phyloP scores from a whole-genome alignment of 1,140 invertebrate genomes.

The Caenorhabditis elegans region DNA sequence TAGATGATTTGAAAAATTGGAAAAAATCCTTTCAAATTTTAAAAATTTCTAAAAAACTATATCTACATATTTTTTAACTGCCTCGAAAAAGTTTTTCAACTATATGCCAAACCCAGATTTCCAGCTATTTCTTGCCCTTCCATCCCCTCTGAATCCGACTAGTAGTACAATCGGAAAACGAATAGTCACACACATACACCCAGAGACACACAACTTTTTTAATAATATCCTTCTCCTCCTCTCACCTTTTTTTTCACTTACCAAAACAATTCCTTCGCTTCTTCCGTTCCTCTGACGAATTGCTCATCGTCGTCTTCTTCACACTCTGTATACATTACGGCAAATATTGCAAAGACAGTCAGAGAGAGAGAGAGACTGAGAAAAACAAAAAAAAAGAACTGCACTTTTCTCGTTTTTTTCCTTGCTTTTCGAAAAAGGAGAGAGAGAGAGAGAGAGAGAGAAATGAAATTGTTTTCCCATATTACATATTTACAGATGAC shows the following conservation, averaged over 20 bases:
- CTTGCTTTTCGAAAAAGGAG: neutral
- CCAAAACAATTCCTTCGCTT: neutral
- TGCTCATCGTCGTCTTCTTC: neutral
- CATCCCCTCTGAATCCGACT: too few species aligned
- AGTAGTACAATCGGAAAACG: neutral
- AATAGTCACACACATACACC: neutral
- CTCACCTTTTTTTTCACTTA: neutral
- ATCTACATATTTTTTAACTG: too few species aligned
- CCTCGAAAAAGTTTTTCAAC: too few species aligned
- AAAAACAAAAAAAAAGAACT: neutral
- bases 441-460: too few species aligned
- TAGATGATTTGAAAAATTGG: too few species aligned
- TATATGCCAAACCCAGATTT: too few species aligned
- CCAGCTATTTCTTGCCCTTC: too few species aligned
- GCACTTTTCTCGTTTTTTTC: neutral
- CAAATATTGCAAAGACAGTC: neutral
- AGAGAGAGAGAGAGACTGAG: neutral
- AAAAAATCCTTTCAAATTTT: too few species aligned
- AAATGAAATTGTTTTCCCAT: too few species aligned
- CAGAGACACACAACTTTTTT: neutral
- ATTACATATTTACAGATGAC: constrained; percentile 40
- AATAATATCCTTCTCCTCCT: neutral
- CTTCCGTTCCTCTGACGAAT: neutral
- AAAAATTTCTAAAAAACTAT: too few species aligned
- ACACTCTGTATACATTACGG: constrained; percentile 13